Evolutionary conservation across 2,888 invertebrate species (phyloP), one percentile per base, ranked within the genome.

Genomic region (Drosophila conformis): DNA sequence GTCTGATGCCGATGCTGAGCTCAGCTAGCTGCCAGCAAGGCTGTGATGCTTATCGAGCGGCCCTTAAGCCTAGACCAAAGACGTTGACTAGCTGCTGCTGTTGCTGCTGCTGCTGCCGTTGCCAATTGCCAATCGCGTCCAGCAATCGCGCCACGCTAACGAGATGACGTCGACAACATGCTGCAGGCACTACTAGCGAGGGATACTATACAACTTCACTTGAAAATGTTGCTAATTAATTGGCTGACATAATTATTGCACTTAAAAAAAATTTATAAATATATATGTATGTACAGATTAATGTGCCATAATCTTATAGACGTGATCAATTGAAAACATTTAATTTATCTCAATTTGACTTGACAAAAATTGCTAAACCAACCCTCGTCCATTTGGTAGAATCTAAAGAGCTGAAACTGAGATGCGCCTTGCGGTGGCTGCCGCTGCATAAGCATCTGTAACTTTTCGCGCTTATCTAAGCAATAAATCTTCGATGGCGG

Each of bases 361-460:
- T 21, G 13, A 10, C 8, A 3, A 8, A 21, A 25, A 21, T 18
- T 68, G 25, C 10, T 49, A 1, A 40, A 48, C 8, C 48, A 36
- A 65, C 78, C 88, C 86, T 88, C 90, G 87, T 73, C 53, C 78
- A 70, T 64, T 68, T 59, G 67, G 61, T 42, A 54, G 80, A 80
- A 69, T 79, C 69, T 78, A 65, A 82, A 87, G 69, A 81, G 67
- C 74, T 72, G 75, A 83, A 67, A 66, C 65, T 40, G 73, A 74
- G 76, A 78, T 72, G 75, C 81, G 73, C 68, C 84, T 83, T 61
- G 89, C 87, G 66, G 90, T 86, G 89, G 84, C 78, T 90, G 87
- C 80, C 65, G 82, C 78, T 90, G 91, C 91, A 87, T 91, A 91
- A 89, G 92, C 91, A 90, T 91, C 91, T 90, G 91, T 91, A 91